Evolutionary conservation across 1,140 invertebrate species (phyloP), one percentile per base, ranked within the genome.

Genomic region (Drosophila tristis): DNA sequence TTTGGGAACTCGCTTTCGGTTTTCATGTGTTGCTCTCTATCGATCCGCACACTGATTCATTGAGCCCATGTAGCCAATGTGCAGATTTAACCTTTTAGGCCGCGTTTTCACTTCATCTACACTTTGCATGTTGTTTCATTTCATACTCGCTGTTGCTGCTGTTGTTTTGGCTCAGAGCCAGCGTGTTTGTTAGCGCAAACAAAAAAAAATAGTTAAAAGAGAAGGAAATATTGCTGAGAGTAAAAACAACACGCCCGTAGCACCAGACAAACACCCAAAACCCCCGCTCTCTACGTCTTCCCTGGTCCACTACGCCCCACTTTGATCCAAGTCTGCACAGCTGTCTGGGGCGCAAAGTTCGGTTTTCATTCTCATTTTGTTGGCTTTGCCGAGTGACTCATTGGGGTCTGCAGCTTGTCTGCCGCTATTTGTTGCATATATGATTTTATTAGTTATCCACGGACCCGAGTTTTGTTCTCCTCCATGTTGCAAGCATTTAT

Each of bases 401-500:
- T 87, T 84, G 82, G 63, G 81, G 82, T 86, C 81, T 85, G 61
- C 63, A 62, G 77, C 68, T 76, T 85, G 80, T 85, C 76, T 74
- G 79, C 70, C 79, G 51, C 80, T 85, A 89, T 89, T 79, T 79
- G 78, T 80, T 90, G 81, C 78, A 87, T 84, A 86, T 82, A 90
- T 90, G 81, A 90, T 90, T 90, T 90, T 90, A 86, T 90, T 90
- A 90, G 87, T 77, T 65, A 70, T 70, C 65, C 66, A 16, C 45
- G 29, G 63, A 75, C 62, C 35, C 29, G 35, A 53, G 55, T 78
- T 75, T 80, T 74, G 75, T 78, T 65, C 51, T 71, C 4, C 57
- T 49, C 45, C 59, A 44, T 49, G 56, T 48, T 66, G 26, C 57
- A 54, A 43, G 67, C 60, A 25, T 65, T 47, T 72, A 48, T 59